Evolutionary conservation across 37 sponge, comb jelly and placozoan species (phyloP).

Genomic region (Cliona cf. orientalis): DNA sequence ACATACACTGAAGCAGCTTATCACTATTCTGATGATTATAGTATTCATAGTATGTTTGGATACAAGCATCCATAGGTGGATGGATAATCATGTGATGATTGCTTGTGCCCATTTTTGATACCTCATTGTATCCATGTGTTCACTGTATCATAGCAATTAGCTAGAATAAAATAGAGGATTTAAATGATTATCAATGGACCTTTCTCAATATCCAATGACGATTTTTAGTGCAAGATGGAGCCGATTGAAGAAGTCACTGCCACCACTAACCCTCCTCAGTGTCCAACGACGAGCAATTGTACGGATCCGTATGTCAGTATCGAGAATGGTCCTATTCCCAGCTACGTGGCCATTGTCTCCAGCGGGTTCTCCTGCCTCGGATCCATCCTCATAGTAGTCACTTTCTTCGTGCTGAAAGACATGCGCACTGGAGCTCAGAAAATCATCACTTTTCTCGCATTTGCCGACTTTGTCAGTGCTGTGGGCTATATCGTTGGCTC

Average conservation of each 20-base stretch:
- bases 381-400: slow-evolving; percentile 39
- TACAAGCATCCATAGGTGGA: too few relatives aligned
- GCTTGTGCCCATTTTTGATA: too few relatives aligned
- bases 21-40: too few relatives aligned
- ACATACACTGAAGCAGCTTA: too few relatives aligned
- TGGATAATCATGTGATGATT: too few relatives aligned
- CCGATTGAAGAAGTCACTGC: too few relatives aligned
- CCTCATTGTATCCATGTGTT: too few relatives aligned
- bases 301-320: not conserved
- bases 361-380: slow-evolving; percentile 55
- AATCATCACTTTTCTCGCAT: slow-evolving; percentile 55
- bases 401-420: slow-evolving; percentile 44
- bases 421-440: slow-evolving; percentile 48
- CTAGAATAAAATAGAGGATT: not conserved
- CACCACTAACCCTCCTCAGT: too few relatives aligned
- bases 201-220: not conserved
- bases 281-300: too few relatives aligned
- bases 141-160: too few relatives aligned
- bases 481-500: slow-evolving; percentile 64
- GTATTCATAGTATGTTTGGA: too few relatives aligned
- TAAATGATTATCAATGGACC: not conserved
- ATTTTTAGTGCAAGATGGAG: too few relatives aligned
- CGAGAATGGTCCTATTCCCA: slow-evolving; percentile 27
- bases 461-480: slow-evolving; percentile 69
- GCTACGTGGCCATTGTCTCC: slow-evolving; percentile 55